A percentile compares a stretch with the other conserved stretches of the same genome.
Evolutionary conservation across 2,113 vertebrate species (phyloP).

Genomic region (Centropristis striata): DNA sequence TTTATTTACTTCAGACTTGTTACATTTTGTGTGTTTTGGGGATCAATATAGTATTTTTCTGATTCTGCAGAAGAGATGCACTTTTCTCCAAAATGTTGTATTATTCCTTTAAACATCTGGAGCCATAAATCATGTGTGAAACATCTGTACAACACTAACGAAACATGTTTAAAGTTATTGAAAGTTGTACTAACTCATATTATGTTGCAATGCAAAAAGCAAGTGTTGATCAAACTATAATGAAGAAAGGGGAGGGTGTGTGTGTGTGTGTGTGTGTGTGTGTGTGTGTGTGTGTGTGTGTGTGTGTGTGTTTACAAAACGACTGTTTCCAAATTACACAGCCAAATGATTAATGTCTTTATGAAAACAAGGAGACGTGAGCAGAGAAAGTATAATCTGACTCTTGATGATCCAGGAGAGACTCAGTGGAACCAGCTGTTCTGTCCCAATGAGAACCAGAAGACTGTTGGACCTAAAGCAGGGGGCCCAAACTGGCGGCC

Average conservation of each 20-base stretch:
- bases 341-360: conserved; percentile 34
- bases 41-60: too few species aligned
- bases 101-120: background rate
- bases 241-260: background rate
- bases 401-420: conserved; percentile 16
- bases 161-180: conserved; percentile 24
- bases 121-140: background rate
- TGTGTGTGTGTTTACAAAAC: conserved; percentile 14
- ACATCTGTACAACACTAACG: conserved; percentile 16
- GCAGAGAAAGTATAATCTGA: conserved; percentile 11
- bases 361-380: conserved; percentile 47
- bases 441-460: conserved; percentile 32
- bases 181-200: background rate
- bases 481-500: too few species aligned
- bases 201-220: conserved; percentile 11
- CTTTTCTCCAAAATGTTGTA: conserved; percentile 7
- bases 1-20: too few species aligned
- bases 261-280: conserved; percentile 3
- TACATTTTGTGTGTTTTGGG: too few species aligned
- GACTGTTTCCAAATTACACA: conserved; percentile 20
- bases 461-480: conserved; percentile 5
- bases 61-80: too few species aligned
- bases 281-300: background rate
- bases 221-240: conserved; percentile 17
- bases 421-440: conserved; percentile 47